Conservation (phyloP, 2,113 vertebrate genomes). For the Chauna torquata region DNA sequence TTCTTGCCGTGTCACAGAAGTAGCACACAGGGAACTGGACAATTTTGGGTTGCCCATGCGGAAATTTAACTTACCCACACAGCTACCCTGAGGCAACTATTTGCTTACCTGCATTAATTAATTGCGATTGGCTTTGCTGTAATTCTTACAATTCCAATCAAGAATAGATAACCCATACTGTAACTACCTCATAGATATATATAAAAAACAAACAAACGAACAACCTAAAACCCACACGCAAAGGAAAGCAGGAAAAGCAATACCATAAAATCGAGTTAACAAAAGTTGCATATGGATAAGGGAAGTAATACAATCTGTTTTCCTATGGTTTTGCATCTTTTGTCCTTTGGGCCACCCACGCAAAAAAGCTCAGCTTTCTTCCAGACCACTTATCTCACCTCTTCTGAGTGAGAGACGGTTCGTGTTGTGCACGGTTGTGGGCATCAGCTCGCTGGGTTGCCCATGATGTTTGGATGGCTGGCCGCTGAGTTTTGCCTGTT, state of each 20-base stretch:
- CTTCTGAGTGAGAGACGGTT: neutral
- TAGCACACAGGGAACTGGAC: neutral
- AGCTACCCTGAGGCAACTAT: neutral
- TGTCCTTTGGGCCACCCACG: neutral
- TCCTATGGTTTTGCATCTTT: neutral
- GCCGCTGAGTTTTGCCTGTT: neutral
- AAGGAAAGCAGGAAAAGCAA: neutral
- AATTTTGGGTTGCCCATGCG: neutral
- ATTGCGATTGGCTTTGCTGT: neutral
- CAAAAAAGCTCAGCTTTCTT: neutral
- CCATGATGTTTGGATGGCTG: neutral
- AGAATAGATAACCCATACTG: neutral
- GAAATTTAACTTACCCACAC: neutral
- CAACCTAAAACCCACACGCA: neutral
- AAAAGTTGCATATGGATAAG: neutral
- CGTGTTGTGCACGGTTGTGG: neutral
- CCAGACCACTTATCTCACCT: neutral
- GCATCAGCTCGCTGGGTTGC: neutral
- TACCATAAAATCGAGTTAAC: neutral
- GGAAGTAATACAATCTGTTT: neutral
- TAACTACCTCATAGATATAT: neutral
- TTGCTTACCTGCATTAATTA: conserved; percentile 17
- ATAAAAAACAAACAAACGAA: neutral
- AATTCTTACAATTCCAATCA: neutral
- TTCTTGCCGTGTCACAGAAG: conserved; percentile 9